phyloP scores from a whole-genome alignment of 2,888 invertebrate genomes.

The Phaonia tiefii region DNA sequence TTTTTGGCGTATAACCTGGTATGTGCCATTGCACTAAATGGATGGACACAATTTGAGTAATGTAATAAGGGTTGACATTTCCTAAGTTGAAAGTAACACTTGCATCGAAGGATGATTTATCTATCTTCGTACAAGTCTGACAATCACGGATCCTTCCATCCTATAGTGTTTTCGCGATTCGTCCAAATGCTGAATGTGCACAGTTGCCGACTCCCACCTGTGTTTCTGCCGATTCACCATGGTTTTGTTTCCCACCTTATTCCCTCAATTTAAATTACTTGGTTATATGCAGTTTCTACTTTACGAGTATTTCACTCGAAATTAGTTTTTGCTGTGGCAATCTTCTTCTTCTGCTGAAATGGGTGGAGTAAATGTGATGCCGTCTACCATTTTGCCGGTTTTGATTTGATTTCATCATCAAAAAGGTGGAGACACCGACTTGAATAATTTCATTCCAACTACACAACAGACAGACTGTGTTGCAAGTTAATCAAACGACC shows the following conservation, averaged over 20 bases:
- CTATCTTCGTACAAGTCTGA: too few relatives aligned
- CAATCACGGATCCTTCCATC: too few relatives aligned
- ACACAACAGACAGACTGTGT: background rate
- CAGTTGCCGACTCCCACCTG: background rate
- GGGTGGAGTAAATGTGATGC: constrained; percentile 63
- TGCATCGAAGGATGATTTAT: too few relatives aligned
- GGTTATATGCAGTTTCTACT: constrained; percentile 20
- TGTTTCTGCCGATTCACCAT: background rate
- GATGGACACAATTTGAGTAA: too few relatives aligned
- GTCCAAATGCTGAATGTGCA: background rate
- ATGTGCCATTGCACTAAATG: too few relatives aligned
- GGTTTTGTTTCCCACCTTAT: background rate
- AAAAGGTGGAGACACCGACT: constrained; percentile 63
- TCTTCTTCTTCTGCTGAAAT: constrained; percentile 46
- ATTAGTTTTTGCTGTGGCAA: constrained; percentile 45
- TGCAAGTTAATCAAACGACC: constrained; percentile 44
- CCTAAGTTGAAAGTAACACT: too few relatives aligned
- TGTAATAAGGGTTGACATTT: too few relatives aligned
- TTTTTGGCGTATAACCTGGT: too few relatives aligned
- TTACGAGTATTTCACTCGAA: constrained; percentile 55
- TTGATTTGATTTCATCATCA: constrained; percentile 56
- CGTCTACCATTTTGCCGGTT: constrained; percentile 34
- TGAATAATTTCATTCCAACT: constrained; percentile 42
- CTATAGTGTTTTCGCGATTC: too few relatives aligned
- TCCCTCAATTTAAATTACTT: constrained; percentile 48